Conservation (phyloP, 2,888 invertebrate genomes). For the Halictus ligatus region DNA sequence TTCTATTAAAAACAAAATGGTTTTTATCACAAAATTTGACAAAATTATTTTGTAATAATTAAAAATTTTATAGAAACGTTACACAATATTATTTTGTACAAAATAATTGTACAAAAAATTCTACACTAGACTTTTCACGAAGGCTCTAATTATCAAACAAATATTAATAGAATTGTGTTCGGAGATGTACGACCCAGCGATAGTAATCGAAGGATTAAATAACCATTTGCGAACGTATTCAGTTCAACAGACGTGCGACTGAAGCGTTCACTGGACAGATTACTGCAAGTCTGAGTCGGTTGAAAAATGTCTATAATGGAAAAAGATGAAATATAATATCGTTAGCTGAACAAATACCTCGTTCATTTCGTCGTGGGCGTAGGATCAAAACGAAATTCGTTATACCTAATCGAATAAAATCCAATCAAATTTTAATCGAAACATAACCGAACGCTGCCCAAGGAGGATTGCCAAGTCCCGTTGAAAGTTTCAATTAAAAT, state of each 20-base stretch:
- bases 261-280: background rate
- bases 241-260: background rate
- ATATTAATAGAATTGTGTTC: no score
- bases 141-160: no score
- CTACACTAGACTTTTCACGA: no score
- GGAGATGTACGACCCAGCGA: no score
- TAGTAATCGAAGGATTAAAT: no score
- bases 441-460: background rate
- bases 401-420: background rate
- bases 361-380: background rate
- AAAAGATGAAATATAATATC: conserved; percentile 1
- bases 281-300: background rate
- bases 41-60: no score
- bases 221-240: background rate
- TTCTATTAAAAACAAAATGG: no score
- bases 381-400: background rate
- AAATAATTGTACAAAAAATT: no score
- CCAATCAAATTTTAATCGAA: background rate
- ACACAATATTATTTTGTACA: no score
- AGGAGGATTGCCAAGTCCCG: background rate
- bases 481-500: background rate
- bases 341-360: background rate
- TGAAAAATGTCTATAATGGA: background rate
- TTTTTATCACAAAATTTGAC: no score
- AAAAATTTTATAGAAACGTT: no score